These are phyloP conservation scores for Microtus richardsoni DNA, from an alignment of 2,113 vertebrate species.

Conservation along the genomic window DNA sequence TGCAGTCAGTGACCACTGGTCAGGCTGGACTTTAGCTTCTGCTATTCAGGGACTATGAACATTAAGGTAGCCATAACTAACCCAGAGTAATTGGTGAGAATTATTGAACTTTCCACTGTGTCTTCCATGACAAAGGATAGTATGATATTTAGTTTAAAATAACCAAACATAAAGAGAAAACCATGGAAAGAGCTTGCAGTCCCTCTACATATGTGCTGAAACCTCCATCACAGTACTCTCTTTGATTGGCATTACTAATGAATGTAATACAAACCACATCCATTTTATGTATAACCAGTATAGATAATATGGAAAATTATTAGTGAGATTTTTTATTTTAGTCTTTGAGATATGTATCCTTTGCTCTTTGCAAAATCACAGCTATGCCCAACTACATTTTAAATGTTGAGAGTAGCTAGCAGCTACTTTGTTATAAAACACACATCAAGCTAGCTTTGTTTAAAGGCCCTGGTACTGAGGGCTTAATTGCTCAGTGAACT, in stretches of 20 bases:
- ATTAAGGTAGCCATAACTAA: neutral
- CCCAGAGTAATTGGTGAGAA: neutral
- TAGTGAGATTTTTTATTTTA: conserved; percentile 5
- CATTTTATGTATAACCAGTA: neutral
- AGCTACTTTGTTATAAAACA: neutral
- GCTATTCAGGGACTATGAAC: neutral
- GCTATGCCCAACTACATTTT: neutral
- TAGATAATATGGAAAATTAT: neutral
- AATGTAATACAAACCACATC: neutral
- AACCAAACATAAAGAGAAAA: neutral
- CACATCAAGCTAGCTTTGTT: conserved; percentile 4
- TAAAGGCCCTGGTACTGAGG: neutral
- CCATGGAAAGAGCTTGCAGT: neutral
- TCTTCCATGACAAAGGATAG: neutral
- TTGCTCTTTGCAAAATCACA: neutral
- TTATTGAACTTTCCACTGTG: neutral
- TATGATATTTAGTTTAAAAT: neutral
- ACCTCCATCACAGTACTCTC: neutral
- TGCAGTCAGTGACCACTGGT: neutral
- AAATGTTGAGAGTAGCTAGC: neutral
- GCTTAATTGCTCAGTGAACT: neutral
- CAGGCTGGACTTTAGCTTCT: neutral
- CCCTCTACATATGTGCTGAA: neutral
- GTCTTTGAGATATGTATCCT: neutral
- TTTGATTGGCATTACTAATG: neutral